phyloP scores from a whole-genome alignment of 2,888 invertebrate genomes.

The Synergus japonicus region DNA sequence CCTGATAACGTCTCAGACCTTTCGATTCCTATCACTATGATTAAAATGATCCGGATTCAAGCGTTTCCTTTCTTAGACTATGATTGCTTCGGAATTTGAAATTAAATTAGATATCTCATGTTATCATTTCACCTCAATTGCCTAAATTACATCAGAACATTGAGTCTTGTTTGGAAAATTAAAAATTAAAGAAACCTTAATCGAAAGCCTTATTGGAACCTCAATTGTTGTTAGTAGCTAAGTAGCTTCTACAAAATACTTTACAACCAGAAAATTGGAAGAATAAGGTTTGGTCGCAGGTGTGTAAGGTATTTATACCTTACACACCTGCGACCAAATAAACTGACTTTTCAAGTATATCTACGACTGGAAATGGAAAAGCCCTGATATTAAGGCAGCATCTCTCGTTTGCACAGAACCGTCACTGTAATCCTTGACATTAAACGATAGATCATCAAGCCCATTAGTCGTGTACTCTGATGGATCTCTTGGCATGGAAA shows the following conservation, averaged over 20 bases:
- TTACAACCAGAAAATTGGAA: background rate
- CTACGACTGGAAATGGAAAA: background rate
- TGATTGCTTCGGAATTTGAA: background rate
- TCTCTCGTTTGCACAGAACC: slow-evolving; percentile 58
- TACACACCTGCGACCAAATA: background rate
- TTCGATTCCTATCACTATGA: slow-evolving; percentile 19
- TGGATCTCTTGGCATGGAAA: slow-evolving; percentile 63
- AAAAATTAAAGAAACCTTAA: too few relatives aligned
- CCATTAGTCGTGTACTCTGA: slow-evolving; percentile 62
- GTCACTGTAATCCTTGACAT: slow-evolving; percentile 61
- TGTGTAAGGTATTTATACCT: too few relatives aligned
- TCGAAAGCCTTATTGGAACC: too few relatives aligned
- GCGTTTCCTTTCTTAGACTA: background rate
- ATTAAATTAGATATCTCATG: background rate
- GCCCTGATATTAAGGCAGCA: slow-evolving; percentile 12
- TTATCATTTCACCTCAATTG: background rate
- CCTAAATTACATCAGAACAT: too few relatives aligned
- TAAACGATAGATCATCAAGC: slow-evolving; percentile 63
- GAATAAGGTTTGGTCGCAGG: too few relatives aligned
- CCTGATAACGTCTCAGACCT: slow-evolving; percentile 19
- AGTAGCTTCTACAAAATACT: background rate
- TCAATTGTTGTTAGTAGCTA: too few relatives aligned
- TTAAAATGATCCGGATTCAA: slow-evolving; percentile 3
- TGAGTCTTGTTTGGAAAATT: too few relatives aligned
- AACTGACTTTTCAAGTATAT: background rate